Conservation (phyloP, 2,797 vertebrate genomes). For the Spheniscus humboldti region DNA sequence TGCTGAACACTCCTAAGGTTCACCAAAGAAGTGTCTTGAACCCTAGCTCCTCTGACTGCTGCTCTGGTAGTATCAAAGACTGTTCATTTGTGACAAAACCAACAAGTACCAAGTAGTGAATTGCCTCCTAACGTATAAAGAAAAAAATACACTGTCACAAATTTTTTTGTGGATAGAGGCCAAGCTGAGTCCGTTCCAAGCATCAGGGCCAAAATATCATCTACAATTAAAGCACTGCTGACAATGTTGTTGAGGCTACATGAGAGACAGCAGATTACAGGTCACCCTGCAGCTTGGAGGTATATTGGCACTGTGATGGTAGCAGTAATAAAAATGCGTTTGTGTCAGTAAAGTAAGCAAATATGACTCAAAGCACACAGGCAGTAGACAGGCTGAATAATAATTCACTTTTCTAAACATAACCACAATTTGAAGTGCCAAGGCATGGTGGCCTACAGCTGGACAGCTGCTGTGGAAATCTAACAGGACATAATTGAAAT, state of each 20-base stretch:
- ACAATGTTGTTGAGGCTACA: neutral
- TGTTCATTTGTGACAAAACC: neutral
- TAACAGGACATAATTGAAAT: neutral
- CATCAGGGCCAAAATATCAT: conserved; percentile 19
- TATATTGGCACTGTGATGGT: neutral
- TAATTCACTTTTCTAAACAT: neutral
- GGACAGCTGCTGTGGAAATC: conserved; percentile 9
- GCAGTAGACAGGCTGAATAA: neutral
- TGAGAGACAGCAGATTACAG: neutral
- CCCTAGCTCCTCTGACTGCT: neutral
- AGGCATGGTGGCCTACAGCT: neutral
- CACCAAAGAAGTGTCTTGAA: neutral
- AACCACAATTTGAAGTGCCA: neutral
- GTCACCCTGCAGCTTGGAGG: conserved; percentile 17
- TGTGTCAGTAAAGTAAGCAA: conserved; percentile 31
- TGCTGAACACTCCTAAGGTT: conserved; percentile 1
- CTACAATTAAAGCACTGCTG: conserved; percentile 15
- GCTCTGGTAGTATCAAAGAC: neutral
- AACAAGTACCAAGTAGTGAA: neutral
- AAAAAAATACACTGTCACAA: neutral
- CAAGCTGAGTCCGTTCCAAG: conserved; percentile 20
- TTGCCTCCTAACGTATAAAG: neutral
- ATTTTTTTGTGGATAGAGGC: neutral
- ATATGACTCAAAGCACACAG: conserved; percentile 2
- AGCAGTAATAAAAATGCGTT: conserved; percentile 7